Base-by-base conservation (phyloP, 2,797 vertebrate genomes). In the Carcharodon carcharias region DNA sequence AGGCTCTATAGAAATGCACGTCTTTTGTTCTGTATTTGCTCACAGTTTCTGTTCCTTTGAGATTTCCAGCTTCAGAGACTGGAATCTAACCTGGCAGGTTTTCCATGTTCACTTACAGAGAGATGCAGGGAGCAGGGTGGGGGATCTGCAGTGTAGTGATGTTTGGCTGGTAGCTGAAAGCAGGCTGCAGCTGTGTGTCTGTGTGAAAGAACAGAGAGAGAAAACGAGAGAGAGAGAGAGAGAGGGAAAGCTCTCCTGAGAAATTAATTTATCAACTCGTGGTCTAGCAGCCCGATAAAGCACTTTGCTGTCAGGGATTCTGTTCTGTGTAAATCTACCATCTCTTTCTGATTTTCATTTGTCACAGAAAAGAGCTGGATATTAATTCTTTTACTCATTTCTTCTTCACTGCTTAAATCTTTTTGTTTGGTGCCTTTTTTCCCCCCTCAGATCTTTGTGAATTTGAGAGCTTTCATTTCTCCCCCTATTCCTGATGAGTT, bases 381-480 rank as follows among this genome's bases (percentile, higher is more conserved):
- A 63, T 69, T 28, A 45, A 61, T 77, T 56, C 6, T n/a, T 77
- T 95, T 56, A 16, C 28, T 54, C 50, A 14, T 35, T 95, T 18
- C 31, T 56, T n/a, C 89, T 95, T 56, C 71, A n/a, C 56, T 73
- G 35, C 69, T 77, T 40, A 45, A 45, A 65, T 71, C 50, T 69
- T 45, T 93, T 40, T 91, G 31, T 85, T 82, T 21, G 40, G 40
- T 50, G 3, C 1, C 8, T 67, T 45, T 65, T 8, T 18, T 16
- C n/a, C 1, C n/a, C 91, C 61, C 91, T n/a, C 63, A 63, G 69
- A 50, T 56, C 94, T 95, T 73, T 73, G 94, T 96, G 73, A 96
- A 91, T 97, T 67, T 93, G 96, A 96, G 97, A 95, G 97, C 96
- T 97, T 96, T 97, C 96, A 35, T 96, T 89, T 97, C 97, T 97